Percentiles rank a stretch among this genome's conserved stretches.
These are phyloP conservation scores for Calosoma granatense DNA, from an alignment of 1,140 invertebrate species.

Conservation along the genomic window DNA sequence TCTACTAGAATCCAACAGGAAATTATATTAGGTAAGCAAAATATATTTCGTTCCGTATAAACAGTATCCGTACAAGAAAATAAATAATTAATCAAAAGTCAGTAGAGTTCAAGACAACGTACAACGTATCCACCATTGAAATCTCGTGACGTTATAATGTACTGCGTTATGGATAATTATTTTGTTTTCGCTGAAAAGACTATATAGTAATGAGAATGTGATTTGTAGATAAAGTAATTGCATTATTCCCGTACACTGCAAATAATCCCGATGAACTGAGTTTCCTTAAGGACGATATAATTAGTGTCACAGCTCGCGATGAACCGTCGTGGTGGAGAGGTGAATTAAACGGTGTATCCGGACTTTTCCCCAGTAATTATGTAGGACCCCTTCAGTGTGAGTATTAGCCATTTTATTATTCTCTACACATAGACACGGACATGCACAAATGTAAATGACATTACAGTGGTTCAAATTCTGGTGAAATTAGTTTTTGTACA, in stretches of 20 bases:
- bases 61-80: no score
- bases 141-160: no score
- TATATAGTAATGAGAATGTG: no score
- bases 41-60: neutral
- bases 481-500: no score
- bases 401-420: constrained; percentile 28
- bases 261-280: constrained; percentile 90
- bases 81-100: no score
- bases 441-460: no score
- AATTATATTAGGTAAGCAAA: constrained; percentile 36
- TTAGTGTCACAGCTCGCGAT: constrained; percentile 81
- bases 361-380: constrained; percentile 89
- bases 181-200: no score
- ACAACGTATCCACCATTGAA: no score
- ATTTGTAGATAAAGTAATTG: constrained; percentile 74
- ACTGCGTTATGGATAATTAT: no score
- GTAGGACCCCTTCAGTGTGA: constrained; percentile 57
- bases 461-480: no score
- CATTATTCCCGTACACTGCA: constrained; percentile 84
- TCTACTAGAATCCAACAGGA: constrained; percentile 48
- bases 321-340: constrained; percentile 96
- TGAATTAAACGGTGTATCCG: constrained; percentile 74
- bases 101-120: no score
- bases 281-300: constrained; percentile 90
- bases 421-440: no score